Evolutionary conservation across 2,797 vertebrate species (phyloP).

Genomic region (Rhyacichthys aspro): DNA sequence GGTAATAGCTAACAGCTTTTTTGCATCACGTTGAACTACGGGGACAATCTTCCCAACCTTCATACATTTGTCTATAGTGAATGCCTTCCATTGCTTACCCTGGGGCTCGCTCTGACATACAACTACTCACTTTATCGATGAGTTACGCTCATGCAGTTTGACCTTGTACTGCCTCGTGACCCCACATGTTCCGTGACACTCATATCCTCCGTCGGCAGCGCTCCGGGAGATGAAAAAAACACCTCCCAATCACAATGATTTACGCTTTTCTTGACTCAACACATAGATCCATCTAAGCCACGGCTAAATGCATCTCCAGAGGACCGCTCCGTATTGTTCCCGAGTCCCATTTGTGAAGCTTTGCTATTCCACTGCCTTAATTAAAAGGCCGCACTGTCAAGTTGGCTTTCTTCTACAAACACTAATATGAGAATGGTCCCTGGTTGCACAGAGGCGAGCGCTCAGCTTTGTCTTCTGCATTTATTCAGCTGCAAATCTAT

Average conservation of each 20-base stretch:
- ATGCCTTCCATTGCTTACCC: conserved; percentile 18
- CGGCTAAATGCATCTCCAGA: conserved; percentile 59
- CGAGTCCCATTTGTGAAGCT: conserved; percentile 49
- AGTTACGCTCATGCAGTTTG: conserved; percentile 62
- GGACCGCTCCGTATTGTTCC: conserved; percentile 42
- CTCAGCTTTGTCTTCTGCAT: conserved; percentile 57
- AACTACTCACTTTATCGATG: conserved; percentile 61
- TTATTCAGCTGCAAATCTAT: conserved; percentile 56
- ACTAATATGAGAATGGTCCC: conserved; percentile 64
- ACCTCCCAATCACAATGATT: conserved; percentile 70
- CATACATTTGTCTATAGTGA: conserved; percentile 1
- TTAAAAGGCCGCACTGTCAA: conserved; percentile 68
- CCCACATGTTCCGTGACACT: conserved; percentile 59
- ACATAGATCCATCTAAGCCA: conserved; percentile 57
- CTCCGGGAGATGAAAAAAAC: conserved; percentile 63
- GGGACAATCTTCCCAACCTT: background rate
- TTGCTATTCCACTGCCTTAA: conserved; percentile 62
- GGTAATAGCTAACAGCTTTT: too few relatives aligned
- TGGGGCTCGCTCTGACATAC: conserved; percentile 40
- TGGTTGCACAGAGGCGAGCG: conserved; percentile 30
- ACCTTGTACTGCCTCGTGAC: conserved; percentile 70
- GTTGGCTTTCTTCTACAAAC: conserved; percentile 68
- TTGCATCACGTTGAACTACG: too few relatives aligned
- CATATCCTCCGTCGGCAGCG: conserved; percentile 49
- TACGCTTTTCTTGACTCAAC: conserved; percentile 52